Percentiles rank a stretch among this genome's conserved stretches.
phyloP scores from a whole-genome alignment of 2,888 invertebrate genomes.

The Eristalinus aeneus region DNA sequence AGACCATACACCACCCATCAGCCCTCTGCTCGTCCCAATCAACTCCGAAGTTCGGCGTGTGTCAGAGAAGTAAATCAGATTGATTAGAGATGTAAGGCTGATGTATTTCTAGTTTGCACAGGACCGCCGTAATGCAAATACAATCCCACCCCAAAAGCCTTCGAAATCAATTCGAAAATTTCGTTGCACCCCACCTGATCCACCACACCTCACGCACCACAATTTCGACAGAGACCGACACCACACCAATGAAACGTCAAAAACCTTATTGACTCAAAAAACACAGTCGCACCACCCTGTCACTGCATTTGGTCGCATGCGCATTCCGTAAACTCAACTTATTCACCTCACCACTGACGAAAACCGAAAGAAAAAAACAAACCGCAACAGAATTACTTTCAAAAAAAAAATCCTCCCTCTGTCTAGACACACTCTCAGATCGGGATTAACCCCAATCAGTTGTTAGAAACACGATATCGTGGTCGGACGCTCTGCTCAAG shows the following conservation, averaged over 20 bases:
- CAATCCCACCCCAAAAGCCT: too few species aligned
- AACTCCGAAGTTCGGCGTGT: not conserved
- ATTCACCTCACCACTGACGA: slow-evolving; percentile 32
- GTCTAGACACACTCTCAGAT: slow-evolving; percentile 57
- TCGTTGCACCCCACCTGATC: not conserved
- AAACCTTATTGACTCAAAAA: not conserved
- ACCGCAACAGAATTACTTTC: slow-evolving; percentile 33
- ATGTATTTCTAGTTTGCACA: not conserved
- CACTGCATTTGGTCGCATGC: slow-evolving; percentile 39
- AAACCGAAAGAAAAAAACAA: slow-evolving; percentile 28
- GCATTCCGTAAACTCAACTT: slow-evolving; percentile 42
- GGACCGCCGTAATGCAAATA: not conserved
- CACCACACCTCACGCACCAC: not conserved
- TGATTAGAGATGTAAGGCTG: not conserved
- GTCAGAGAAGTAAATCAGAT: not conserved
- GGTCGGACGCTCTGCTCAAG: slow-evolving; percentile 28
- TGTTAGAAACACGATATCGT: slow-evolving; percentile 55
- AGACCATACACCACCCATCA: not conserved
- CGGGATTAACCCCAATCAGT: slow-evolving; percentile 64
- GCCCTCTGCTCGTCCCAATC: not conserved
- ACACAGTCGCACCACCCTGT: slow-evolving; percentile 27
- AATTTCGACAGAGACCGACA: too few species aligned
- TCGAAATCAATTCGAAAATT: not conserved
- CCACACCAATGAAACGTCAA: not conserved
- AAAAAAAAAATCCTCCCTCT: slow-evolving; percentile 47